Evolutionary conservation across 2,113 vertebrate genomes (phyloP).

Genomic region (Misgurnus mizolepis): DNA sequence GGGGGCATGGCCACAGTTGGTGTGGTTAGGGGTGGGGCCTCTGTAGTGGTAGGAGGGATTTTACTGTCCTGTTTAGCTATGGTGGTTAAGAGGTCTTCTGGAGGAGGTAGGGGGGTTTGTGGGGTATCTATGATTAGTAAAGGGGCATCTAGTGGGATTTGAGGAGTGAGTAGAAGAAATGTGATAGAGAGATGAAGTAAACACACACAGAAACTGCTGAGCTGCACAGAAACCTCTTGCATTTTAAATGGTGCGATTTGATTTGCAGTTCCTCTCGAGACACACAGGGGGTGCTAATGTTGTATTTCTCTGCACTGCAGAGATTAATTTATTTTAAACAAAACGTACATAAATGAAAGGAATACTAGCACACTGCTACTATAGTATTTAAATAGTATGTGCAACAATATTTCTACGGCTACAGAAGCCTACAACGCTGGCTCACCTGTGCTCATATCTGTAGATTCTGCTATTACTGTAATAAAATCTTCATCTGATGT

Average conservation of each 20-base stretch:
- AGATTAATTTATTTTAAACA: neutral
- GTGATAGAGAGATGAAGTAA: conserved; percentile 5
- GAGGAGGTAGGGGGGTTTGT: neutral
- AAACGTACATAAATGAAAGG: neutral
- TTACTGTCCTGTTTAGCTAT: neutral
- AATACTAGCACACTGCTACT: neutral
- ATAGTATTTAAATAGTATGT: too few species aligned
- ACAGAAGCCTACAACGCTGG: neutral
- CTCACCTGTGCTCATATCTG: conserved; percentile 7
- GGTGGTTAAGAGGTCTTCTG: neutral
- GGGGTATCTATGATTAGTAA: neutral
- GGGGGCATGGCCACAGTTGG: conserved; percentile 5
- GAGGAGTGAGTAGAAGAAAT: neutral
- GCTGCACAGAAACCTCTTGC: conserved; percentile 3
- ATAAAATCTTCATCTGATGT: neutral
- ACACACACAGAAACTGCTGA: conserved; percentile 14
- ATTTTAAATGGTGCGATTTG: neutral
- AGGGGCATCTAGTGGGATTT: conserved; percentile 33
- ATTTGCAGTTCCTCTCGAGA: neutral
- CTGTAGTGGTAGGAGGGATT: neutral
- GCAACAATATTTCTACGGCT: too few species aligned
- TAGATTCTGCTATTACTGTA: neutral
- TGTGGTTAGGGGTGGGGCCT: conserved; percentile 3
- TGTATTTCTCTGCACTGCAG: neutral
- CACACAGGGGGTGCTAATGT: neutral